Evolutionary conservation across 2,797 vertebrate genomes (phyloP), one percentile per base, ranked within the genome.

Genomic region (Pangasius sanitwongsei): DNA sequence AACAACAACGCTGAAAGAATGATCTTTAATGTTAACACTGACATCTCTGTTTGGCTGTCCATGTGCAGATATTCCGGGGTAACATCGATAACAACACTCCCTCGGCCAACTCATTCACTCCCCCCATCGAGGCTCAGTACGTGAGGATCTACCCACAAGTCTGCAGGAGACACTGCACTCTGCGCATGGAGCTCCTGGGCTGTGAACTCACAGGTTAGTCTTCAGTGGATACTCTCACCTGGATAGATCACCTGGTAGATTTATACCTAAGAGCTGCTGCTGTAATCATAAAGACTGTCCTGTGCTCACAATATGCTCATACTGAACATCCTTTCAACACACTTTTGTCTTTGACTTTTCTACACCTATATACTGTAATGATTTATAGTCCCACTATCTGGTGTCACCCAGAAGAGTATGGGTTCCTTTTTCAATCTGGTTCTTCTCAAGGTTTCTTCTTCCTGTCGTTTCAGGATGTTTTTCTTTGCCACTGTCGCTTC

Each of bases 61-160:
- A 91, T 87, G 65, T 86, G 37, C 95, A 99, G 98, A 97, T 99
- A 89, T 99, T 99, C 92, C 97, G 94, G 91, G 98, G 98, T 90
- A 99, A 99, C 2, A 96, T 98, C 55, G 98, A 99, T 92, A 99
- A 99, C 95, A 99, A 97, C 89, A 98, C 98, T 25, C 98, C 98
- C 0, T 99, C 97, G 1, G 98, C 98, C 89, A 99, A 98, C 95
- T 99, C 97, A 69, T 99, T 99, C 94, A 99, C 98, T 0, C 98
- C 98, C 3, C 98, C 98, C n/a, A 97, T 99, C 82, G 97, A 99
- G 94, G 97, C 97, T 1, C 98, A 99, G 92, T 99, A 97, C 3
- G 92, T 99, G 65, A 96, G 98, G 85, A 97, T 99, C 91, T 99
- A 99, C 94, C 98, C 98, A 6, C 98, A 99, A 93, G 98, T 99